phyloP scores from a whole-genome alignment of 1,140 invertebrate species.

The Plectrocnemia conspersa region DNA sequence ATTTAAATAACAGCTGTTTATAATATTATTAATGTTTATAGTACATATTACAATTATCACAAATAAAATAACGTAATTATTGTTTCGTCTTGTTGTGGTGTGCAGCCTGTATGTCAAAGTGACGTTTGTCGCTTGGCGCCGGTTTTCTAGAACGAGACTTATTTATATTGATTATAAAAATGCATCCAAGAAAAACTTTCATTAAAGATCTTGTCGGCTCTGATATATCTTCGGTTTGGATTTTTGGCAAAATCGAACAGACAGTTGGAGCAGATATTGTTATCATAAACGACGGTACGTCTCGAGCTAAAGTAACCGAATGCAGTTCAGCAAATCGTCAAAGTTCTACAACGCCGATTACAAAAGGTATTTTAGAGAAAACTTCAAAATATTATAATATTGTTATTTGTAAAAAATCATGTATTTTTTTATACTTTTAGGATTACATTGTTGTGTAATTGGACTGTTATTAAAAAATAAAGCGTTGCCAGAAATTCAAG shows the following conservation, averaged over 20 bases:
- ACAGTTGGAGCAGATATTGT: slow-evolving; percentile 22
- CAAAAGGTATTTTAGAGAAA: slow-evolving; percentile 21
- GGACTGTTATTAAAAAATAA: slow-evolving; percentile 22
- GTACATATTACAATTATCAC: too few relatives aligned
- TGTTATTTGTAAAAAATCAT: not conserved
- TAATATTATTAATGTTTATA: too few relatives aligned
- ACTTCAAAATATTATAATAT: not conserved
- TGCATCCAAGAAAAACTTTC: slow-evolving; percentile 5
- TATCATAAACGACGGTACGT: slow-evolving; percentile 25
- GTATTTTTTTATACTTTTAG: slow-evolving; percentile 12
- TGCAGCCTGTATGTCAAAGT: too few relatives aligned
- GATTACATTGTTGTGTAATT: slow-evolving; percentile 22
- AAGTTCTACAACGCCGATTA: slow-evolving; percentile 19
- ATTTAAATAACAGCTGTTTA: too few relatives aligned
- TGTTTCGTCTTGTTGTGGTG: too few relatives aligned
- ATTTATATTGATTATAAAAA: too few relatives aligned
- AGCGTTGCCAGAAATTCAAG: slow-evolving; percentile 23
- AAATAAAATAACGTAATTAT: too few relatives aligned
- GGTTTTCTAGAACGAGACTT: too few relatives aligned
- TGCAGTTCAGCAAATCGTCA: slow-evolving; percentile 20
- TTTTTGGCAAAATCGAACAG: slow-evolving; percentile 32
- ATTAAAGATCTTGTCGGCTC: slow-evolving; percentile 5
- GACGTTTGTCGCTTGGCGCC: too few relatives aligned
- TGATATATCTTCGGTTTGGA: slow-evolving; percentile 14
- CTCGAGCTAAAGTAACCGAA: slow-evolving; percentile 24